Percentiles rank a stretch among this genome's conserved stretches.
Evolutionary conservation across 2,888 invertebrate genomes (phyloP).

Genomic region (Luperina testacea): DNA sequence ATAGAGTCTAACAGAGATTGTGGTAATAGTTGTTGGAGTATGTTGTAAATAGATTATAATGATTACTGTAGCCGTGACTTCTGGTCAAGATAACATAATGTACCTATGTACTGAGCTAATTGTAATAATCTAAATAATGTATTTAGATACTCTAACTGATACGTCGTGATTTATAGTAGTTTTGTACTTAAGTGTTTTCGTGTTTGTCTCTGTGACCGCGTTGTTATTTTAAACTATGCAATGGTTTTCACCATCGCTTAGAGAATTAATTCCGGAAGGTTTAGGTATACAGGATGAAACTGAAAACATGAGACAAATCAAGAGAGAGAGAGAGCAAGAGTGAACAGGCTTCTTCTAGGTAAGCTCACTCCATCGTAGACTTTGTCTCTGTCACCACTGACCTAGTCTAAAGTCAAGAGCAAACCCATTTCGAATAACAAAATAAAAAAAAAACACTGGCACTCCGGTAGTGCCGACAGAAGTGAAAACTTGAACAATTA

Average conservation of each 20-base stretch:
- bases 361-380: too few species aligned
- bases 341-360: too few species aligned
- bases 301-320: too few species aligned
- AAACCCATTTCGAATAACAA: too few species aligned
- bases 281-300: too few species aligned
- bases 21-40: slow-evolving; percentile 11
- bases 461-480: too few species aligned
- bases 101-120: slow-evolving; percentile 8
- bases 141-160: slow-evolving; percentile 20
- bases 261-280: neutral
- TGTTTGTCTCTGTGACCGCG: neutral
- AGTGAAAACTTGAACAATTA: too few species aligned
- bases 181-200: neutral
- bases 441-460: too few species aligned
- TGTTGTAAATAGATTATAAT: slow-evolving; percentile 40
- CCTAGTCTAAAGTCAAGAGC: too few species aligned
- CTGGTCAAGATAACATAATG: slow-evolving; percentile 33
- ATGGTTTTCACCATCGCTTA: neutral
- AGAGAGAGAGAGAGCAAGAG: too few species aligned
- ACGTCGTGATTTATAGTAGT: slow-evolving; percentile 31
- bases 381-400: too few species aligned
- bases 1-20: slow-evolving; percentile 14
- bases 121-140: slow-evolving; percentile 43
- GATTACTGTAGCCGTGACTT: slow-evolving; percentile 50
- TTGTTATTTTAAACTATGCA: neutral